Conservation (phyloP, 2,888 invertebrate genomes). For the Parnassius mnemosyne region DNA sequence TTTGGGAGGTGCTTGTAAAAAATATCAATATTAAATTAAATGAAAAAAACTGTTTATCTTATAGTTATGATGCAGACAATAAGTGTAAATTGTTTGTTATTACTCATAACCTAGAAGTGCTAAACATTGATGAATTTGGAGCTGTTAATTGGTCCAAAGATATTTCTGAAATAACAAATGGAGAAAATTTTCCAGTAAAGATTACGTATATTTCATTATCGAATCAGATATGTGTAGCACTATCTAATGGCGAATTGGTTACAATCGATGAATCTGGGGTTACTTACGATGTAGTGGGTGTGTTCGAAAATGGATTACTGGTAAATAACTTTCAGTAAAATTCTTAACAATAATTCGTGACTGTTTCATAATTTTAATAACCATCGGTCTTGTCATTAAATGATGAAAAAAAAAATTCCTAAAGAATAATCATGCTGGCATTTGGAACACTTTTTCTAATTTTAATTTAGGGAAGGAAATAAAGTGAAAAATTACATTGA, state of each 20-base stretch:
- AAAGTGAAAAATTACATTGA: too few relatives aligned
- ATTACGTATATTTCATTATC: constrained; percentile 59
- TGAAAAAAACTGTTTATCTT: constrained; percentile 49
- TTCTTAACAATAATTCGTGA: too few relatives aligned
- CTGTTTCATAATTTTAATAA: too few relatives aligned
- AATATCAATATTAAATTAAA: constrained; percentile 42
- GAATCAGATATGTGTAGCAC: constrained; percentile 57
- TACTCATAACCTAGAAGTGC: constrained; percentile 60
- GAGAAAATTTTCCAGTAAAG: constrained; percentile 69
- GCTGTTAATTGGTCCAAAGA: constrained; percentile 56
- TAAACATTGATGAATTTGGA: constrained; percentile 51
- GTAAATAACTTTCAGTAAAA: constrained; percentile 34
- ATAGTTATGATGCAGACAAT: constrained; percentile 57
- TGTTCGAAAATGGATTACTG: constrained; percentile 59
- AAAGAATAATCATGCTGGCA: too few relatives aligned
- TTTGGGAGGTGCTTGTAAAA: constrained; percentile 57
- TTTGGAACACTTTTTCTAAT: too few relatives aligned
- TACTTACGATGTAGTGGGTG: constrained; percentile 53
- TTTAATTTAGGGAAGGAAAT: too few relatives aligned
- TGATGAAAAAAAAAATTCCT: too few relatives aligned
- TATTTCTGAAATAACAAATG: constrained; percentile 50
- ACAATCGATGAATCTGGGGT: constrained; percentile 52
- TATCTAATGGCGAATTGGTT: constrained; percentile 65
- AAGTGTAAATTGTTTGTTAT: constrained; percentile 59
- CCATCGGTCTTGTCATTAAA: too few relatives aligned